Conservation (phyloP, 2,797 vertebrate genomes). For the Sebastes trivittatus region DNA sequence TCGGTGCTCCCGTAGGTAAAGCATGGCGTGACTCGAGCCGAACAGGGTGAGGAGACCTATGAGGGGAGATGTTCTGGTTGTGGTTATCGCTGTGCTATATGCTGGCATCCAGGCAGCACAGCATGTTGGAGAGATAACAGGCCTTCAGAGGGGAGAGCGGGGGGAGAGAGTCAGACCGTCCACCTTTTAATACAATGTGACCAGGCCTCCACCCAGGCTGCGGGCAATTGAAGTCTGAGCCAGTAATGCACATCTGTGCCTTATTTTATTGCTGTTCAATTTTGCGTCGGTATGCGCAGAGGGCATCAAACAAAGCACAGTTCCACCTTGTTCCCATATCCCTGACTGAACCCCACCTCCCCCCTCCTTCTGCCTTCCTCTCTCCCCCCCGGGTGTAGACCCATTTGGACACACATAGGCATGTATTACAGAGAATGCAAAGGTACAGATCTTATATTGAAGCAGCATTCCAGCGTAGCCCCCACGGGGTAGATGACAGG, state of each 20-base stretch:
- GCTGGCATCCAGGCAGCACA: constrained; percentile 69
- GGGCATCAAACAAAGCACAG: constrained; percentile 81
- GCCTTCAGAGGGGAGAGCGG: constrained; percentile 20
- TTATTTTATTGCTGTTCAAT: constrained; percentile 82
- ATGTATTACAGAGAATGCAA: constrained; percentile 69
- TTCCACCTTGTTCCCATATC: constrained; percentile 79
- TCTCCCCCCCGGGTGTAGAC: constrained; percentile 45
- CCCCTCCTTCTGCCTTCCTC: background rate
- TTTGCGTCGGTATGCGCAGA: constrained; percentile 75
- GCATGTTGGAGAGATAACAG: constrained; percentile 76
- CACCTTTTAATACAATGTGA: constrained; percentile 68
- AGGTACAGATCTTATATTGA: constrained; percentile 80
- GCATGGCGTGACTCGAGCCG: constrained; percentile 66
- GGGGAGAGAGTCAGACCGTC: constrained; percentile 49
- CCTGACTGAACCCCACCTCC: constrained; percentile 3
- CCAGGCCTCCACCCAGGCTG: constrained; percentile 64
- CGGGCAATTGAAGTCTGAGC: constrained; percentile 76
- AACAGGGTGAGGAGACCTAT: constrained; percentile 45
- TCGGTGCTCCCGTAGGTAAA: constrained; percentile 48
- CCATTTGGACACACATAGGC: constrained; percentile 68
- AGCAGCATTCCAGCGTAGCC: constrained; percentile 77
- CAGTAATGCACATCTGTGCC: constrained; percentile 83
- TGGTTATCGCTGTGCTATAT: constrained; percentile 71
- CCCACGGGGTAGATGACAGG: constrained; percentile 81
- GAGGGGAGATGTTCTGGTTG: constrained; percentile 74